Conservation (phyloP, 2,797 vertebrate genomes). For the Parauchenoglanis ngamensis region DNA sequence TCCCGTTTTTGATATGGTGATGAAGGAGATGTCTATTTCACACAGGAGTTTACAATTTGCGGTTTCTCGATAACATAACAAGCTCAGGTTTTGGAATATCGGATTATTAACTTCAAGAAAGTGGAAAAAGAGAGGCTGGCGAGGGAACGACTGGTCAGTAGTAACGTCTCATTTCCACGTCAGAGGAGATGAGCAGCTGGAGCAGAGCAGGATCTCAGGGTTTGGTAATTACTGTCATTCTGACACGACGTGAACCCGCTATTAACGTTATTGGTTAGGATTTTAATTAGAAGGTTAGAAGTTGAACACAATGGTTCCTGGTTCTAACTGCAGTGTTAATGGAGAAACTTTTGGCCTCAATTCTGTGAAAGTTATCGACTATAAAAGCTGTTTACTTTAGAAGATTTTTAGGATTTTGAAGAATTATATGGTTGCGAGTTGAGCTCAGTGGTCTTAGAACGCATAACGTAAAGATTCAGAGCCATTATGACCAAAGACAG, state of each 20-base stretch:
- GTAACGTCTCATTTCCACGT: background rate
- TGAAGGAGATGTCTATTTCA: background rate
- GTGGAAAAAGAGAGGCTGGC: background rate
- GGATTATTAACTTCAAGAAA: background rate
- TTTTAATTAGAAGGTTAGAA: conserved; percentile 4
- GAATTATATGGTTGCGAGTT: background rate
- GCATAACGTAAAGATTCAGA: background rate
- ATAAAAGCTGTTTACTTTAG: background rate
- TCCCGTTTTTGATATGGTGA: background rate
- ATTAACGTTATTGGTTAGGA: background rate
- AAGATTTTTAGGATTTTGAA: background rate
- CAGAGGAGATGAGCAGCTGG: background rate
- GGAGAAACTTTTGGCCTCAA: background rate
- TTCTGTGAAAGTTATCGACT: background rate
- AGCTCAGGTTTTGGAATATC: background rate
- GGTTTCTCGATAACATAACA: background rate
- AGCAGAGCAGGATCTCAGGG: background rate
- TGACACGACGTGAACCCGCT: background rate
- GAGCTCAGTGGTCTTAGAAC: background rate
- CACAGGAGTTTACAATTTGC: background rate
- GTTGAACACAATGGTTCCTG: conserved; percentile 1
- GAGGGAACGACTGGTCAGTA: background rate
- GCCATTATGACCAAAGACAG: background rate
- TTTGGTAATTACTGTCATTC: conserved; percentile 2
- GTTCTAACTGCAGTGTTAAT: background rate